Percentiles rank a stretch among this genome's conserved stretches.
phyloP scores from a whole-genome alignment of 2,113 vertebrate species.

The Ammospiza caudacuta region DNA sequence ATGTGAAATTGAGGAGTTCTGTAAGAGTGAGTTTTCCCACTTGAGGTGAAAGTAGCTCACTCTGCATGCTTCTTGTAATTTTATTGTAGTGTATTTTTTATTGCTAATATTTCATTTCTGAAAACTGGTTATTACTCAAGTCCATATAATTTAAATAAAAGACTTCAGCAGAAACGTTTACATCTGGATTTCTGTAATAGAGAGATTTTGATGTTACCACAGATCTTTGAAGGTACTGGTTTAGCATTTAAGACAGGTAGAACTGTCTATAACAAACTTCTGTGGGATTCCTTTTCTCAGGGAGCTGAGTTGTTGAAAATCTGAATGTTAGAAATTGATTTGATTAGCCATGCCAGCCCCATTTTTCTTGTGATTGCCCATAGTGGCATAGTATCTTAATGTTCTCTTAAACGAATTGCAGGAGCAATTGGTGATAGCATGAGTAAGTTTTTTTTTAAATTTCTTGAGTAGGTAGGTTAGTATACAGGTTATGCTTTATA shows the following conservation, averaged over 20 bases:
- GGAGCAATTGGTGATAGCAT: background rate
- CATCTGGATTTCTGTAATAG: background rate
- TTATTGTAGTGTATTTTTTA: background rate
- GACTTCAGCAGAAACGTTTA: background rate
- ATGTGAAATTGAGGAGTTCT: background rate
- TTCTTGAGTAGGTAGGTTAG: background rate
- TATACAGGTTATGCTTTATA: background rate
- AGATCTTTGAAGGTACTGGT: background rate
- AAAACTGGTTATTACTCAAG: background rate
- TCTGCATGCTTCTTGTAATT: background rate
- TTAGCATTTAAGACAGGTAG: background rate
- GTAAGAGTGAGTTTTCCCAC: background rate
- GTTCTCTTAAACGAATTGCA: background rate
- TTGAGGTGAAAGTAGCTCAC: background rate
- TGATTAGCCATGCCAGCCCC: background rate
- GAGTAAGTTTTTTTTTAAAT: background rate
- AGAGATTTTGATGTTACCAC: background rate
- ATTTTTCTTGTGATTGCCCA: background rate
- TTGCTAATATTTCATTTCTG: background rate
- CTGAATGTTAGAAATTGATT: background rate
- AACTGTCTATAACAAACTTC: background rate
- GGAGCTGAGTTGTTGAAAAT: background rate
- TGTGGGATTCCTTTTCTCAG: background rate
- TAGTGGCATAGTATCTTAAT: background rate
- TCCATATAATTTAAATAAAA: background rate